Evolutionary conservation across 2,888 invertebrate species (phyloP).

Genomic region (Doris montereyensis): DNA sequence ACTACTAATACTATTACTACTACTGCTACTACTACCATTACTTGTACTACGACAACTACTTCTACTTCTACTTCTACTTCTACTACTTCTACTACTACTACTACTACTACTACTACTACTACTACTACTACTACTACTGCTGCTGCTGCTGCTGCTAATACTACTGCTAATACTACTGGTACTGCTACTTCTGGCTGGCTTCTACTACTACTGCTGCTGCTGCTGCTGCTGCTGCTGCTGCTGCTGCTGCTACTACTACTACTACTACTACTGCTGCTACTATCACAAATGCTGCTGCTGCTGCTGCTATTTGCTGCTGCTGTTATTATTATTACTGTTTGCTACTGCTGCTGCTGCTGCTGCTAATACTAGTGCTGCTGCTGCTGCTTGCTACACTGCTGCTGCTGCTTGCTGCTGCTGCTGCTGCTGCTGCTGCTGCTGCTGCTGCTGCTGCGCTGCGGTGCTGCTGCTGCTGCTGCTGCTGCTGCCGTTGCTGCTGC

Average conservation of each 20-base stretch:
- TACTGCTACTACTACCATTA: neutral
- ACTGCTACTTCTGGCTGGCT: neutral
- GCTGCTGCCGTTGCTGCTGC: neutral
- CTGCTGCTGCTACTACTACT: neutral
- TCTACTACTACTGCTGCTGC: neutral
- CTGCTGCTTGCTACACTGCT: neutral
- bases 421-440: neutral
- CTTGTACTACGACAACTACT: neutral
- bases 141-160: neutral
- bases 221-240: neutral
- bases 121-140: neutral
- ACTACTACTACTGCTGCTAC: neutral
- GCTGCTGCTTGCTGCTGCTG: neutral
- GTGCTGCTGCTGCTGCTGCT: neutral
- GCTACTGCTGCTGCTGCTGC: neutral
- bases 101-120: neutral
- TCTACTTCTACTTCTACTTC: neutral
- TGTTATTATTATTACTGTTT: neutral
- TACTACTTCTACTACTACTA: neutral
- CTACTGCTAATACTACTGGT: neutral
- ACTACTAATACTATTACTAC: conserved; percentile 10
- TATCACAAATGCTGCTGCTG: neutral
- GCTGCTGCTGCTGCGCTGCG: neutral
- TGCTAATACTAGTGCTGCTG: neutral
- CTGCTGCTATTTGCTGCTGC: neutral